These are phyloP conservation scores for Pangasius macronema DNA, from an alignment of 2,797 vertebrate genomes.

Conservation along the genomic window DNA sequence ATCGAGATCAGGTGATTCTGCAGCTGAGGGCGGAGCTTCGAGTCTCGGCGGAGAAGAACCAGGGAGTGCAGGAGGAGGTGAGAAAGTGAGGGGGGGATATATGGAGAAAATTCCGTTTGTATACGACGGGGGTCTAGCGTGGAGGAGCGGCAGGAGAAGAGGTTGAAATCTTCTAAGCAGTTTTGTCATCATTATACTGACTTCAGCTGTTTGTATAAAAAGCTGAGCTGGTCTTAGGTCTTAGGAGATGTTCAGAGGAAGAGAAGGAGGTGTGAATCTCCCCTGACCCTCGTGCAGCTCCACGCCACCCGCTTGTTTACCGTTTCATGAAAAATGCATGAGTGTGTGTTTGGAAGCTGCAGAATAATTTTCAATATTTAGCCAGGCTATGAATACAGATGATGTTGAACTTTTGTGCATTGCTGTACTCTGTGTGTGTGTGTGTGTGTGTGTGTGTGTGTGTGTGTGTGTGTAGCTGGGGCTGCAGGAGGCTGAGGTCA, in stretches of 20 bases:
- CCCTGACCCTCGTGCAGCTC: slow-evolving; percentile 50
- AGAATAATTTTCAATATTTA: slow-evolving; percentile 67
- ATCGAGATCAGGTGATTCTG: slow-evolving; percentile 60
- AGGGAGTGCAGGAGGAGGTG: slow-evolving; percentile 57
- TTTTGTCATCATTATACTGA: slow-evolving; percentile 9
- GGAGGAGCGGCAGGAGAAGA: neutral
- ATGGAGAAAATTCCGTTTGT: neutral
- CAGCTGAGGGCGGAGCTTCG: slow-evolving; percentile 54
- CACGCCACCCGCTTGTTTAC: slow-evolving; percentile 62
- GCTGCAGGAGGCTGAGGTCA: slow-evolving; percentile 69
- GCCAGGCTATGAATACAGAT: slow-evolving; percentile 66
- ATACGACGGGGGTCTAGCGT: neutral
- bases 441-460: slow-evolving; percentile 3
- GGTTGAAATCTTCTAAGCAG: slow-evolving; percentile 4
- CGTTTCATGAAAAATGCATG: slow-evolving; percentile 65
- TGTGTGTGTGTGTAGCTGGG: slow-evolving; percentile 60
- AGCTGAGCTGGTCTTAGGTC: slow-evolving; percentile 43
- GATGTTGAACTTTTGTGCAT: slow-evolving; percentile 56
- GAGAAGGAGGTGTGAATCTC: slow-evolving; percentile 51
- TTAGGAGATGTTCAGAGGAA: slow-evolving; percentile 38
- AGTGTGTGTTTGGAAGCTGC: slow-evolving; percentile 60
- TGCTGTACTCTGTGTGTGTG: slow-evolving; percentile 13
- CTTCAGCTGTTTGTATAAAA: slow-evolving; percentile 38
- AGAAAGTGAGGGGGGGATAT: neutral
- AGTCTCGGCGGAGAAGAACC: slow-evolving; percentile 52